phyloP scores from a whole-genome alignment of 2,797 vertebrate genomes.

The Alca torda region DNA sequence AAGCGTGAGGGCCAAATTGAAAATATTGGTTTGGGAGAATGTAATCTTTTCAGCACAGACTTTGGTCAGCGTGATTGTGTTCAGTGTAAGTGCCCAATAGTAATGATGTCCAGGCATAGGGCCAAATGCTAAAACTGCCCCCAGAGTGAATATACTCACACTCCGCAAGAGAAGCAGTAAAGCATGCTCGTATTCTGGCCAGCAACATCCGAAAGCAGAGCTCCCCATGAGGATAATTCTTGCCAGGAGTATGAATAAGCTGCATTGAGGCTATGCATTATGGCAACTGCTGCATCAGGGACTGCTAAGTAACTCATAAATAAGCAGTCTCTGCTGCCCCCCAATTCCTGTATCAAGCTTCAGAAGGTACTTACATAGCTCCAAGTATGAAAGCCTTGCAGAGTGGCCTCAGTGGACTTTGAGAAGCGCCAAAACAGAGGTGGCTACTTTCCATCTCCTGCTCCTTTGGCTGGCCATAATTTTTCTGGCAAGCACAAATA shows the following conservation, averaged over 20 bases:
- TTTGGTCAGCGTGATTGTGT: constrained; percentile 36
- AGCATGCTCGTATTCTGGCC: background rate
- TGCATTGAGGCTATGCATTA: constrained; percentile 6
- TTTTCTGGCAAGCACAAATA: constrained; percentile 45
- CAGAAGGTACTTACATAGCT: background rate
- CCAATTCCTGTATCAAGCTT: background rate
- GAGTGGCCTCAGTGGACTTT: constrained; percentile 6
- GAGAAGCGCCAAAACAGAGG: background rate
- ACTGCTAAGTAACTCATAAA: constrained; percentile 38
- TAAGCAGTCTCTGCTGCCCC: constrained; percentile 18
- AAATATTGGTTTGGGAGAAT: constrained; percentile 54
- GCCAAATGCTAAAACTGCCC: constrained; percentile 62
- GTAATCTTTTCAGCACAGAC: constrained; percentile 62
- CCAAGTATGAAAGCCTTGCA: background rate
- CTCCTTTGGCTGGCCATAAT: background rate
- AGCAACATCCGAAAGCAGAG: background rate
- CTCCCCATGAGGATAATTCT: constrained; percentile 29
- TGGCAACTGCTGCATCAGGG: background rate
- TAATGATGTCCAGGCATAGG: constrained; percentile 61
- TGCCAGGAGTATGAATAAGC: constrained; percentile 59
- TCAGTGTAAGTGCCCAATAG: constrained; percentile 50
- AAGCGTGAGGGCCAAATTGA: constrained; percentile 13
- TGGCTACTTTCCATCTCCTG: constrained; percentile 46
- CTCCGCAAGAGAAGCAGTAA: constrained; percentile 44
- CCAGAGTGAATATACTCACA: constrained; percentile 55